phyloP scores from a whole-genome alignment of 2,888 invertebrate genomes.

The Pandemis cinnamomeana region DNA sequence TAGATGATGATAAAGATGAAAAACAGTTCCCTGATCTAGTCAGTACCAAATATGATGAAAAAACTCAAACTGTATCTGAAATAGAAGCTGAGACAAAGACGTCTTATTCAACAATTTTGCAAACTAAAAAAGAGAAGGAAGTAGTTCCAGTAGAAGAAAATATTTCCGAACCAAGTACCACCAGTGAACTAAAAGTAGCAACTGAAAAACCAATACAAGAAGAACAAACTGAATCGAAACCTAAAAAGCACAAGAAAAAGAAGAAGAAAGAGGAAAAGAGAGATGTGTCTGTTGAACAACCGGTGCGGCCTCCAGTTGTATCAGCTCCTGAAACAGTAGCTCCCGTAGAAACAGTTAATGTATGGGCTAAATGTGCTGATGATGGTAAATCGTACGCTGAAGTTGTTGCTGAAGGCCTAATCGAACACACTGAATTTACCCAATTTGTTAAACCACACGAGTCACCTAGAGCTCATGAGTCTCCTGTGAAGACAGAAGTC shows the following conservation, averaged over 20 bases:
- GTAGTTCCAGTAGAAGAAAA: conserved; percentile 24
- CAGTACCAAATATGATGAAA: conserved; percentile 12
- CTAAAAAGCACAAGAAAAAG: conserved; percentile 68
- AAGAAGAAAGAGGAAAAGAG: conserved; percentile 68
- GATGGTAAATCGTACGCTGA: conserved; percentile 89
- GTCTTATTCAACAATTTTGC: conserved; percentile 59
- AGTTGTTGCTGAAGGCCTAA: conserved; percentile 83
- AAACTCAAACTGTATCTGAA: not conserved
- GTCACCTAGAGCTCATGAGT: conserved; percentile 19
- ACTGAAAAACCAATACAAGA: conserved; percentile 44
- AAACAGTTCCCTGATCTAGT: conserved; percentile 32
- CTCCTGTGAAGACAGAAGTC: conserved; percentile 29
- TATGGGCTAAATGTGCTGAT: conserved; percentile 79
- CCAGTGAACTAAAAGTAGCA: conserved; percentile 34
- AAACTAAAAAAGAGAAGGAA: conserved; percentile 55
- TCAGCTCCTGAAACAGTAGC: conserved; percentile 12
- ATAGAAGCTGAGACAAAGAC: conserved; percentile 45
- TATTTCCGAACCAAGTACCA: conserved; percentile 39
- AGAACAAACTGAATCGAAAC: conserved; percentile 55
- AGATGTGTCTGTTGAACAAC: conserved; percentile 44
- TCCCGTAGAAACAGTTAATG: conserved; percentile 59
- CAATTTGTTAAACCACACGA: conserved; percentile 9
- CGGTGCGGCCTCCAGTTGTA: conserved; percentile 41
- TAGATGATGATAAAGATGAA: conserved; percentile 10
- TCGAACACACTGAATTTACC: conserved; percentile 44